Percentiles rank a stretch among this genome's conserved stretches.
Conservation (phyloP, 1,140 invertebrate genomes). For the Reticulitermes speratus region DNA sequence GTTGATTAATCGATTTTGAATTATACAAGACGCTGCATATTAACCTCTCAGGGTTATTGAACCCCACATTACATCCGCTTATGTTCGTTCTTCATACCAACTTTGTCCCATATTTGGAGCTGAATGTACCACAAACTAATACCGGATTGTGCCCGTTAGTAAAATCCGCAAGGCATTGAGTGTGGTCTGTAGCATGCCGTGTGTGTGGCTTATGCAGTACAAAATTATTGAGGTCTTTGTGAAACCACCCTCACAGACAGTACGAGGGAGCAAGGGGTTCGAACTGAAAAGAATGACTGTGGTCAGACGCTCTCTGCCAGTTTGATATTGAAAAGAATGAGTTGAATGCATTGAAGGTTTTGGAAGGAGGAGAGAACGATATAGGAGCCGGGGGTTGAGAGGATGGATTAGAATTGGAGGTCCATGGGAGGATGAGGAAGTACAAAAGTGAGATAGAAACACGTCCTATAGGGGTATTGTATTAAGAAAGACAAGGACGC, state of each 20-base stretch:
- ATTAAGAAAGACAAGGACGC: not conserved
- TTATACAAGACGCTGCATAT: not conserved
- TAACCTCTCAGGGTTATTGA: not conserved
- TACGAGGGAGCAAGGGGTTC: not conserved
- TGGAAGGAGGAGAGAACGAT: constrained; percentile 13
- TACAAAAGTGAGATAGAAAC: not conserved
- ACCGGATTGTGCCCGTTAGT: not conserved
- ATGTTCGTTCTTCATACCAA: not conserved
- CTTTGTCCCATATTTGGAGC: not conserved
- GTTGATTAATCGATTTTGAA: not conserved
- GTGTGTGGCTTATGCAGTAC: not conserved
- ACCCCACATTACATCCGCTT: not conserved
- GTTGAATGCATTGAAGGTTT: constrained; percentile 16
- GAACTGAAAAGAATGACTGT: constrained; percentile 7
- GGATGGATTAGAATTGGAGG: not conserved
- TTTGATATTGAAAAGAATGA: constrained; percentile 14
- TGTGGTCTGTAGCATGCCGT: not conserved
- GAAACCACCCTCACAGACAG: constrained; percentile 1
- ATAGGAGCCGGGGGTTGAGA: not conserved
- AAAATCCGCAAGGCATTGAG: constrained; percentile 3
- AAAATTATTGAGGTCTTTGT: not conserved
- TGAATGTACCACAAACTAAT: constrained; percentile 7
- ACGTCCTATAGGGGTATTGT: not conserved
- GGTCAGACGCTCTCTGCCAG: constrained; percentile 9
- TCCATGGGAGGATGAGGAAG: not conserved